A percentile compares a stretch with the other conserved stretches of the same genome.
Evolutionary conservation across 2,797 vertebrate genomes (phyloP).

Genomic region (Jordanella pulchra): DNA sequence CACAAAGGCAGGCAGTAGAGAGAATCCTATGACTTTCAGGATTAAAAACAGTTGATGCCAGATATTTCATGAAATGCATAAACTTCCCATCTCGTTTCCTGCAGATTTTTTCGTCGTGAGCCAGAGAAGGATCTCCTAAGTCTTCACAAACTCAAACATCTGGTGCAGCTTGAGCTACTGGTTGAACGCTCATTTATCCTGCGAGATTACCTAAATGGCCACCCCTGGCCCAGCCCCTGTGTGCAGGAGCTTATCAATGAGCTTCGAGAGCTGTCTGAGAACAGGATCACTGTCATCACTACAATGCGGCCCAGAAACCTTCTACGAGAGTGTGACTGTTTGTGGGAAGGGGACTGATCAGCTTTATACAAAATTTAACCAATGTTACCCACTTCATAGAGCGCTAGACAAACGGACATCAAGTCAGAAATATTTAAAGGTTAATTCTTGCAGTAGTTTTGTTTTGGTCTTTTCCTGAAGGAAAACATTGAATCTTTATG

Average conservation of each 20-base stretch:
- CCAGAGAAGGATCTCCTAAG: slow-evolving; percentile 70
- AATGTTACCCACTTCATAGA: neutral
- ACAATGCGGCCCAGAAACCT: slow-evolving; percentile 56
- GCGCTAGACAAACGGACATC: neutral
- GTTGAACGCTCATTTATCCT: slow-evolving; percentile 67
- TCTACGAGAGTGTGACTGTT: slow-evolving; percentile 64
- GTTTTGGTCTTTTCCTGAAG: neutral
- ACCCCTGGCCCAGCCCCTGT: slow-evolving; percentile 67
- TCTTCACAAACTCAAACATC: slow-evolving; percentile 62
- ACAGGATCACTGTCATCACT: slow-evolving; percentile 62
- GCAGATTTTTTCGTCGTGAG: slow-evolving; percentile 65
- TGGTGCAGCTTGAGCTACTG: slow-evolving; percentile 68
- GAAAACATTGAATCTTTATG: neutral
- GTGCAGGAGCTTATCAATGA: slow-evolving; percentile 62
- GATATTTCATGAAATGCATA: too few species aligned
- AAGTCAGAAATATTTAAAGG: neutral
- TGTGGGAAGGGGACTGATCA: slow-evolving; percentile 61
- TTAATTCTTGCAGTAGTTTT: neutral
- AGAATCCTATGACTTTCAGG: too few species aligned
- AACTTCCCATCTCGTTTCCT: neutral
- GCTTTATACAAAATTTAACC: neutral
- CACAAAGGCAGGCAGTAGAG: too few species aligned
- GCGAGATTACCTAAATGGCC: slow-evolving; percentile 61
- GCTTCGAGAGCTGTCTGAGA: slow-evolving; percentile 54
- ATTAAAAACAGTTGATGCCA: too few species aligned